Evolutionary conservation across 2,113 vertebrate species (phyloP).

Genomic region (Anser cygnoides): DNA sequence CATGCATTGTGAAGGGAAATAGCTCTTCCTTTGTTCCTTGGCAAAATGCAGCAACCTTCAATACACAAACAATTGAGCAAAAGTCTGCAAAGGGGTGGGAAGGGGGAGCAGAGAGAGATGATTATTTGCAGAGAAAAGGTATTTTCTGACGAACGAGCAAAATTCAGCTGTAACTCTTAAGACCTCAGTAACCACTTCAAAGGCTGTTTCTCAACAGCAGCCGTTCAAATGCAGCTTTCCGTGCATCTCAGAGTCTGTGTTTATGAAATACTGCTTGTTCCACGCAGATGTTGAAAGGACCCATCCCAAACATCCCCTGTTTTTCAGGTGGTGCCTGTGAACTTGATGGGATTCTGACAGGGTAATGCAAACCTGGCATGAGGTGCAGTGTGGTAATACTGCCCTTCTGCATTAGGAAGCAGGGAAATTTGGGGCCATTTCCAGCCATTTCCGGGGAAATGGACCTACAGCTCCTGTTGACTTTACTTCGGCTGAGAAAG

Average conservation of each 20-base stretch:
- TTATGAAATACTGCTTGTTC: not conserved
- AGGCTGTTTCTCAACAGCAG: not conserved
- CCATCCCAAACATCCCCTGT: not conserved
- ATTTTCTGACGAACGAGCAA: not conserved
- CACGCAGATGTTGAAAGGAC: not conserved
- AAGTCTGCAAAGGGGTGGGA: not conserved
- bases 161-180: constrained; percentile 2
- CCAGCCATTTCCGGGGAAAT: not conserved
- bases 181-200: not conserved
- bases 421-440: not conserved
- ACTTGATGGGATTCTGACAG: not conserved
- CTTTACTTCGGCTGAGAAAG: not conserved
- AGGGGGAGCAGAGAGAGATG: too few species aligned
- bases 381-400: not conserved
- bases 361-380: not conserved
- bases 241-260: not conserved
- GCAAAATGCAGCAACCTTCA: constrained; percentile 34
- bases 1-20: constrained; percentile 24
- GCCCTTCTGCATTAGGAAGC: too few species aligned
- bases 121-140: constrained; percentile 14
- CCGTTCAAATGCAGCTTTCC: not conserved
- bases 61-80: constrained; percentile 16
- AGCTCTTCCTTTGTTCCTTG: constrained; percentile 41
- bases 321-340: not conserved
- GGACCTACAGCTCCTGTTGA: not conserved